These are phyloP conservation scores for Ametastegia equiseti DNA, from an alignment of 2,888 invertebrate genomes.

Conservation along the genomic window DNA sequence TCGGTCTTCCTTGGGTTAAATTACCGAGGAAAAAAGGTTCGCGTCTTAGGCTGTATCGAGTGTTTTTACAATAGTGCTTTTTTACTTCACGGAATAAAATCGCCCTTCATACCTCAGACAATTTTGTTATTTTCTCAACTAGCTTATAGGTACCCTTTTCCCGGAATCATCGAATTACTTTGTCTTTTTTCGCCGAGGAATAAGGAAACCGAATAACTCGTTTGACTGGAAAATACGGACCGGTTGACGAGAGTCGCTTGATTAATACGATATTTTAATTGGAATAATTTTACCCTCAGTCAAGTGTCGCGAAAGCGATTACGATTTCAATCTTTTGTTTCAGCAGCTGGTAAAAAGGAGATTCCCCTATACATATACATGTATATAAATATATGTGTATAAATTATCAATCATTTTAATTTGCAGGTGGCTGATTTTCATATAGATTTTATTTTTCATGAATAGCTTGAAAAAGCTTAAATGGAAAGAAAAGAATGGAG, in stretches of 20 bases:
- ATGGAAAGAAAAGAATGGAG: background rate
- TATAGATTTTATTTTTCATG: background rate
- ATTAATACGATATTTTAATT: slow-evolving; percentile 42
- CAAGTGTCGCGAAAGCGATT: slow-evolving; percentile 22
- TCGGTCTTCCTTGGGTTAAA: background rate
- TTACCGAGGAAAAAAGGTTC: background rate
- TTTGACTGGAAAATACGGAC: slow-evolving; percentile 7
- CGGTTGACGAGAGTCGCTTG: slow-evolving; percentile 3
- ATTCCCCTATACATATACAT: background rate
- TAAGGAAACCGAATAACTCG: background rate
- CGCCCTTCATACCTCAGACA: background rate
- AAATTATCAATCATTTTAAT: slow-evolving; percentile 24
- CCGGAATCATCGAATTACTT: background rate
- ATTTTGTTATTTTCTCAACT: background rate
- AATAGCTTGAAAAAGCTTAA: background rate
- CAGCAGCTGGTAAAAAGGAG: background rate
- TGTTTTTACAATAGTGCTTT: background rate
- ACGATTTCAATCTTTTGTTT: slow-evolving; percentile 18
- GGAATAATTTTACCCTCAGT: slow-evolving; percentile 13
- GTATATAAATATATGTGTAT: background rate
- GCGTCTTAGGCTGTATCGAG: background rate
- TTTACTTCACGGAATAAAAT: background rate
- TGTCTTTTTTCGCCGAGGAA: background rate
- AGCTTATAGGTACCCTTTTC: background rate
- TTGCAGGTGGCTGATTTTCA: slow-evolving; percentile 13